Percentiles rank a stretch among this genome's conserved stretches.
Conservation (phyloP, 2,888 invertebrate genomes). For the Calephelis perditalis region DNA sequence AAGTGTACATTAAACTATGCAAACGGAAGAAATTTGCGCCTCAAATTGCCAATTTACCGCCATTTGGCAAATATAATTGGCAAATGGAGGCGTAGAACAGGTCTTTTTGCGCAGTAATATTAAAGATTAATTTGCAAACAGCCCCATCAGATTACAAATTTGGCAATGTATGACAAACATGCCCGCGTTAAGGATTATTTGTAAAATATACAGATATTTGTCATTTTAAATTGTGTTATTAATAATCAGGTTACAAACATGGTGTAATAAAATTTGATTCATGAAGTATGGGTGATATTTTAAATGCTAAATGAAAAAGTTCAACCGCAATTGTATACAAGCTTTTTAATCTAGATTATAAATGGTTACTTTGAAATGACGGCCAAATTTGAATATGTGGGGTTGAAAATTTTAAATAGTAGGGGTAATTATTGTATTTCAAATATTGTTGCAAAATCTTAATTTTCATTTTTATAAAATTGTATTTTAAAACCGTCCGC, state of each 20-base stretch:
- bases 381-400: no score
- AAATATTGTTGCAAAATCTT: no score
- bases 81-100: slow-evolving; percentile 46
- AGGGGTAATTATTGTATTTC: no score
- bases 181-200: slow-evolving; percentile 1
- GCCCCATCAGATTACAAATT: slow-evolving; percentile 59
- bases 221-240: slow-evolving; percentile 5
- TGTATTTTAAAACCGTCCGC: no score
- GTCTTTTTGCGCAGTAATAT: slow-evolving; percentile 56
- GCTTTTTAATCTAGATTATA: no score
- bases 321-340: no score
- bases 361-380: no score
- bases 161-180: slow-evolving; percentile 35
- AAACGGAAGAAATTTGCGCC: slow-evolving; percentile 57
- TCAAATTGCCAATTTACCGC: slow-evolving; percentile 63
- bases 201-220: slow-evolving; percentile 3
- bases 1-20: slow-evolving; percentile 45
- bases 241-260: not conserved
- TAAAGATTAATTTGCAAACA: slow-evolving; percentile 57
- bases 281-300: not conserved
- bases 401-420: no score
- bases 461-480: no score
- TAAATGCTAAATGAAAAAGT: no score
- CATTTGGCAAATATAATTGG: slow-evolving; percentile 54
- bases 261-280: not conserved